Evolutionary conservation across 2,888 invertebrate genomes (phyloP).

Genomic region (Silvanus unidentatus): DNA sequence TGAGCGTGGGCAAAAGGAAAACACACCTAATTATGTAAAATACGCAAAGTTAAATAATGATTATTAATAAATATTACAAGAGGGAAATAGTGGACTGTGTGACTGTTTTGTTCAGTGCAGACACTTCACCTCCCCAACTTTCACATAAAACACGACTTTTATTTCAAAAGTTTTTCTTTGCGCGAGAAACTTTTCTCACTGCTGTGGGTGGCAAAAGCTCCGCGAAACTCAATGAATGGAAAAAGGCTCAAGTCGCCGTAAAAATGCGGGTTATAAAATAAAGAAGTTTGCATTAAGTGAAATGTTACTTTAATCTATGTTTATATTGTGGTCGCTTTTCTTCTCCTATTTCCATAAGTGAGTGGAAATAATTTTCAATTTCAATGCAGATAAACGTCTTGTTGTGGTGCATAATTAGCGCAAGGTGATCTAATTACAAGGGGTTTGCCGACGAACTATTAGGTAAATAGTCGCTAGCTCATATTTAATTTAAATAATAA

Average conservation of each 20-base stretch:
- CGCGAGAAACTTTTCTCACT: slow-evolving; percentile 33
- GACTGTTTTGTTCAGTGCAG: too few relatives aligned
- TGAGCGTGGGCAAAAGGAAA: slow-evolving; percentile 9
- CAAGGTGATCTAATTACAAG: too few relatives aligned
- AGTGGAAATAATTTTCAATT: too few relatives aligned
- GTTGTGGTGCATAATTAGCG: too few relatives aligned
- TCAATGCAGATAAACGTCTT: not conserved
- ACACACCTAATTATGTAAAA: slow-evolving; percentile 13
- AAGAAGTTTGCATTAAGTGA: slow-evolving; percentile 22
- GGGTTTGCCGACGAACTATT: too few relatives aligned
- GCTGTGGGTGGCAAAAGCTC: too few relatives aligned
- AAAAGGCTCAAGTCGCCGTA: slow-evolving; percentile 18
- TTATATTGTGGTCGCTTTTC: not conserved
- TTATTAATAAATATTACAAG: slow-evolving; percentile 11
- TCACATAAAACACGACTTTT: slow-evolving; percentile 41
- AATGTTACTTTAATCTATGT: slow-evolving; percentile 22
- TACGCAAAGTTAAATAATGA: slow-evolving; percentile 9
- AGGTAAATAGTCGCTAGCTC: too few relatives aligned
- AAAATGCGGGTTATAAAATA: slow-evolving; percentile 24
- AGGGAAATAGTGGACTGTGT: too few relatives aligned
- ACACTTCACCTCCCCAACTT: slow-evolving; percentile 32
- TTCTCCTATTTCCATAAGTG: too few relatives aligned
- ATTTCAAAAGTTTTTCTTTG: slow-evolving; percentile 38
- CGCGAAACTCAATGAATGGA: slow-evolving; percentile 19
- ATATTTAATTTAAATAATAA: too few relatives aligned